Conservation (phyloP, 2,888 invertebrate genomes). For the Lepetodrilus schrolli region DNA sequence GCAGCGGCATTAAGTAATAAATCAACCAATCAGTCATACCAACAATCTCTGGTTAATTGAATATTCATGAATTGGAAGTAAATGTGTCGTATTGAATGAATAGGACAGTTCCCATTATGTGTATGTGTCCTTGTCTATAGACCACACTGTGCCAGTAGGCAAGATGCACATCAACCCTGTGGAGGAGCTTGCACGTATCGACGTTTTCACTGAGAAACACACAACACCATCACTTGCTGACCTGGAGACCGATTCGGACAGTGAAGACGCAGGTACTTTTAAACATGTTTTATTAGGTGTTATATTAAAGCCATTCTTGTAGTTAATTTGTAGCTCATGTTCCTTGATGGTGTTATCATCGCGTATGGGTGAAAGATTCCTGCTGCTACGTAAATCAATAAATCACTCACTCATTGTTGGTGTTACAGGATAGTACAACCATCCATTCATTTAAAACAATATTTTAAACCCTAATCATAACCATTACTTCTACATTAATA, state of each 20-base stretch:
- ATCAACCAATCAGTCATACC: not conserved
- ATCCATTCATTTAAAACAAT: no score
- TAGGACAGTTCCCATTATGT: not conserved
- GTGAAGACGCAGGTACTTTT: slow-evolving; percentile 58
- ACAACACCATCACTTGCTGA: slow-evolving; percentile 62
- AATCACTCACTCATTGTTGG: slow-evolving; percentile 2
- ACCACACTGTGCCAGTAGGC: slow-evolving; percentile 66
- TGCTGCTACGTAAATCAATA: no score
- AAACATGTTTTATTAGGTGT: no score
- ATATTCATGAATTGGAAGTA: not conserved
- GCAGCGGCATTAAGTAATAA: not conserved
- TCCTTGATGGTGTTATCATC: no score
- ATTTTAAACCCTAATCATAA: no score
- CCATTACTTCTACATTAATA: no score
- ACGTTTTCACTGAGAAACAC: slow-evolving; percentile 45
- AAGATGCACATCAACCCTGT: slow-evolving; percentile 70
- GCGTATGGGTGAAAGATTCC: no score
- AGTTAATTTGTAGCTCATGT: no score
- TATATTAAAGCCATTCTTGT: no score
- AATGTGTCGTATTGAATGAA: not conserved
- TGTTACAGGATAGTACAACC: not conserved
- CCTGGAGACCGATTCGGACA: slow-evolving; percentile 64
- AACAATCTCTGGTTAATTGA: no score
- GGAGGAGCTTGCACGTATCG: slow-evolving; percentile 60
- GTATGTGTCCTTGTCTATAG: slow-evolving; percentile 40